Percentiles rank a stretch among this genome's conserved stretches.
These are phyloP conservation scores for Cheilosia vulpina DNA, from an alignment of 2,888 invertebrate species.

Conservation along the genomic window DNA sequence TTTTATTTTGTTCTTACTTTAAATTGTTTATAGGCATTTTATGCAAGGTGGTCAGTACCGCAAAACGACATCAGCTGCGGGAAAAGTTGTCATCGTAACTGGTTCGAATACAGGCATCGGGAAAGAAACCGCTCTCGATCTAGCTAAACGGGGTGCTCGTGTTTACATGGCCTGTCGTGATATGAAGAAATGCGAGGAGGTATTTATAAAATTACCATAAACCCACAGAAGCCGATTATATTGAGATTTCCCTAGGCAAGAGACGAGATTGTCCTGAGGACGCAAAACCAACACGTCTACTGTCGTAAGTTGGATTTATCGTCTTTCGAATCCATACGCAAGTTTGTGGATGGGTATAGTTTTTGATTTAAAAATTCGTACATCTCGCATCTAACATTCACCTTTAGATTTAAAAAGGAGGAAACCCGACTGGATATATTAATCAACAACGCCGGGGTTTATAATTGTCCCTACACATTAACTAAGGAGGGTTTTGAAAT, in stretches of 20 bases:
- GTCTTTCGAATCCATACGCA: slow-evolving; percentile 85
- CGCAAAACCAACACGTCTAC: slow-evolving; percentile 90
- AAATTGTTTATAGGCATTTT: slow-evolving; percentile 78
- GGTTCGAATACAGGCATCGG: slow-evolving; percentile 94
- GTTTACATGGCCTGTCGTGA: slow-evolving; percentile 84
- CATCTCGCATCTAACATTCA: neutral
- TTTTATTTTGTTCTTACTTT: too few species aligned
- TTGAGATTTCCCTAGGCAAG: slow-evolving; percentile 83
- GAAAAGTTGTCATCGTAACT: slow-evolving; percentile 89
- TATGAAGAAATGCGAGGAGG: slow-evolving; percentile 89
- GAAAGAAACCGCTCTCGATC: slow-evolving; percentile 86
- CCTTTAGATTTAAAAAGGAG: neutral
- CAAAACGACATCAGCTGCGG: slow-evolving; percentile 85
- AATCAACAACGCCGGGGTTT: slow-evolving; percentile 89
- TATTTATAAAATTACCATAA: slow-evolving; percentile 32
- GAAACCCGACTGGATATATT: slow-evolving; percentile 85
- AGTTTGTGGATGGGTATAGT: slow-evolving; percentile 88
- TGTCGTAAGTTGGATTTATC: slow-evolving; percentile 84
- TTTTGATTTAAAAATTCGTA: slow-evolving; percentile 84
- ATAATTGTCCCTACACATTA: slow-evolving; percentile 86
- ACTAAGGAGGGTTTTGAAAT: slow-evolving; percentile 88
- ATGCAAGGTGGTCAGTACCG: slow-evolving; percentile 87
- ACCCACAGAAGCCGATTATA: neutral
- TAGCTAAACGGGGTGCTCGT: slow-evolving; percentile 87
- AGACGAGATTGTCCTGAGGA: slow-evolving; percentile 89